Base-by-base conservation (phyloP, 2,797 vertebrate species). In the Chromis chromis region DNA sequence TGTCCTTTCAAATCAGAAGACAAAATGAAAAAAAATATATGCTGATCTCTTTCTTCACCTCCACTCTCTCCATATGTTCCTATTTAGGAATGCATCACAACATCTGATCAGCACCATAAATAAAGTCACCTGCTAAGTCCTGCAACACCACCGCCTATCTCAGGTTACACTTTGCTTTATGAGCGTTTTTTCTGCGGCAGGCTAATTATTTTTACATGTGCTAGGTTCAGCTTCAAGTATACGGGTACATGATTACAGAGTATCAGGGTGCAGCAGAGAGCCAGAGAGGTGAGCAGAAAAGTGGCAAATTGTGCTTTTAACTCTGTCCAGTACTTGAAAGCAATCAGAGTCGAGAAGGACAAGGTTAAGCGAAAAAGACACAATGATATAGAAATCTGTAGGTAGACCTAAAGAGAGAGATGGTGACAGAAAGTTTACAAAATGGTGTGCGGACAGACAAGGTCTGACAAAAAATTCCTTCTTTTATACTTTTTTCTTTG, bases 171-270 rank as follows among this genome's bases (percentile, higher is more conserved):
- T 79, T 60, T 79, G 65, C 79, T 90, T 87, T 85, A 86, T 71
- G 55, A 58, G 61, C 22, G 54, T 66, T 54, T 50, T 78, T 85
- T 81, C 66, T 81, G 40, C 48, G 33, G 64, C 63, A 33, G 53
- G 49, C 61, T 90, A 87, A 91, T 88, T 80, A 76, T 82, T 87
- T 84, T 57, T 79, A 74, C 87, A 86, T 82, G 64, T 87, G 86
- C 76, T 80, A 14, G 66, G 57, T 60, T 70, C 54, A 70, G 46
- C 78, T 77, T 70, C 72, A 44, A 11, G 36, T 69, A 19, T 14
- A 31, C 22, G 21, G 64, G 76, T 52, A 60, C 40, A 53, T 55
- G 16, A 36, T 40, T 19, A 57, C 44, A 52, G 31, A 21, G 33
- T 19, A 58, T 33, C 24, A 19, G 53, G 65, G n/a, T 19, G 6